Conservation (phyloP, 2,797 vertebrate genomes). For the Cyclura pinguis region DNA sequence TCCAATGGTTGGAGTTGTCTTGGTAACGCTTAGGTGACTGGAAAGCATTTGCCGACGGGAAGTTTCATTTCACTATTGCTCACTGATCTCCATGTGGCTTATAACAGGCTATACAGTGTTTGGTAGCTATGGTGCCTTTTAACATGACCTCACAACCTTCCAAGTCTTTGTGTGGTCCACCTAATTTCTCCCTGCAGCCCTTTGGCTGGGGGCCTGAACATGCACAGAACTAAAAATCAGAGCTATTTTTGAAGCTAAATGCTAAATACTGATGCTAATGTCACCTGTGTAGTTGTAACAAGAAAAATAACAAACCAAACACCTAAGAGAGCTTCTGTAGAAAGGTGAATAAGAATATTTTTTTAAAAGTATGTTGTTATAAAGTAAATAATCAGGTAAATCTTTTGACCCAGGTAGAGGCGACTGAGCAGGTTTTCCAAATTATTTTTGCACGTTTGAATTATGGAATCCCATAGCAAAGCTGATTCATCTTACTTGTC, state of each 20-base stretch:
- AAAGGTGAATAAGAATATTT: neutral
- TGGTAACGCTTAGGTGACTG: conserved; percentile 93
- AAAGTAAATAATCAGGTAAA: no score
- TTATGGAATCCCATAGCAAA: neutral
- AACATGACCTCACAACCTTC: conserved; percentile 33
- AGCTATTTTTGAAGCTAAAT: conserved; percentile 16
- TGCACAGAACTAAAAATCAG: conserved; percentile 20
- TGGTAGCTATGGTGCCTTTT: conserved; percentile 78
- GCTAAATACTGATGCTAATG: conserved; percentile 33
- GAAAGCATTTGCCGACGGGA: conserved; percentile 88
- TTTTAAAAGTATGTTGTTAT: neutral
- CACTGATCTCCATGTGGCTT: conserved; percentile 79
- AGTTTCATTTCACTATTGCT: conserved; percentile 80
- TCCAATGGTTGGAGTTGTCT: conserved; percentile 87
- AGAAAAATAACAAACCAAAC: neutral
- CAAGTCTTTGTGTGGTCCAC: conserved; percentile 17
- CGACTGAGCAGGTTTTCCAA: neutral
- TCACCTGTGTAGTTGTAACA: neutral
- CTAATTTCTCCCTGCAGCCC: conserved; percentile 12
- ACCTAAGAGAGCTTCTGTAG: neutral
- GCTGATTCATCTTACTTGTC: neutral
- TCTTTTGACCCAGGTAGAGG: neutral
- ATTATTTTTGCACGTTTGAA: neutral
- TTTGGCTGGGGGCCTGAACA: neutral
- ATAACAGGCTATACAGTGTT: conserved; percentile 71